These are phyloP conservation scores for Tetrao urogallus DNA, from an alignment of 2,113 vertebrate species.

Conservation along the genomic window DNA sequence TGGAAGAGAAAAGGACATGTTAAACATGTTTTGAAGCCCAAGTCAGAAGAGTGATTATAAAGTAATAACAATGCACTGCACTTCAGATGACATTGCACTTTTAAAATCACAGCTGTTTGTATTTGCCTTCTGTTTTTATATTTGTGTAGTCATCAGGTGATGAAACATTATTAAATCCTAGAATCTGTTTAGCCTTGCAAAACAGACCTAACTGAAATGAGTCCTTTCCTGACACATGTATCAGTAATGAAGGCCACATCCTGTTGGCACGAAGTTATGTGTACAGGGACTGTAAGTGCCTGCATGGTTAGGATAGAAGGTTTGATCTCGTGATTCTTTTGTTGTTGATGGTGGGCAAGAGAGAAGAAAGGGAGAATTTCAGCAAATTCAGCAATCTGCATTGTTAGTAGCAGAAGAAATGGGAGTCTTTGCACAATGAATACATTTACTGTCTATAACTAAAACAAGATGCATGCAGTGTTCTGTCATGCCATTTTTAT, in stretches of 20 bases:
- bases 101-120: not conserved
- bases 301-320: not conserved
- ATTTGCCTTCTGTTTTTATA: not conserved
- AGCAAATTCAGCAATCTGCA: not conserved
- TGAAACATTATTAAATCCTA: not conserved
- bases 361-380: not conserved
- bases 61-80: not conserved
- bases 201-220: not conserved
- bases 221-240: not conserved
- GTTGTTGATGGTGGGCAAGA: not conserved
- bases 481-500: not conserved
- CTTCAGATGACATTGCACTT: not conserved
- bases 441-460: not conserved
- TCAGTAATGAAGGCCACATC: not conserved
- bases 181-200: not conserved
- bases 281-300: not conserved
- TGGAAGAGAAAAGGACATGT: not conserved
- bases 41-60: not conserved
- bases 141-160: not conserved
- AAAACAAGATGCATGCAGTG: not conserved
- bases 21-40: not conserved
- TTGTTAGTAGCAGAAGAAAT: not conserved
- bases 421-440: not conserved
- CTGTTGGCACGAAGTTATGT: not conserved
- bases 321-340: not conserved